These are phyloP conservation scores for Acronicta psi DNA, from an alignment of 2,888 invertebrate genomes.

Conservation along the genomic window DNA sequence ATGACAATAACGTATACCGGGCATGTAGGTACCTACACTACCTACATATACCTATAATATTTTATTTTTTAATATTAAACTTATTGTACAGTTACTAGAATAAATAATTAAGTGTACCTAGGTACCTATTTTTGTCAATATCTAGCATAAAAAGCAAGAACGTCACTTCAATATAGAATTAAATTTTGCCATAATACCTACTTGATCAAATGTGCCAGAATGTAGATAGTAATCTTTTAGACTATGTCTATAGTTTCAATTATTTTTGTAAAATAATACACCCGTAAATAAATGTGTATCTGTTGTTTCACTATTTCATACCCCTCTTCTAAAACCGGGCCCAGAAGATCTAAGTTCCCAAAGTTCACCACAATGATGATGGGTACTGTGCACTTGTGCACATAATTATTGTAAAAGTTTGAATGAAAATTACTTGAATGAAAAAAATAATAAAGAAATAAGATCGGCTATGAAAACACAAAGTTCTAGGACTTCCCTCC, in stretches of 20 bases:
- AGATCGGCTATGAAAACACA: too few species aligned
- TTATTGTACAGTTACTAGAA: conserved; percentile 55
- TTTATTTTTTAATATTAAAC: background rate
- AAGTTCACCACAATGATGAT: too few species aligned
- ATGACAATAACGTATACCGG: too few species aligned
- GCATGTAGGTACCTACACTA: too few species aligned
- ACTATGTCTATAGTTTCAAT: conserved; percentile 38
- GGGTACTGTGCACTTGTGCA: too few species aligned
- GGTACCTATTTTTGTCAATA: conserved; percentile 22
- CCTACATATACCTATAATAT: too few species aligned
- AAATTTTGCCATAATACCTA: conserved; percentile 39
- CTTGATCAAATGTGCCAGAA: conserved; percentile 47
- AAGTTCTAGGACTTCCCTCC: too few species aligned
- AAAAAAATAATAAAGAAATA: too few species aligned
- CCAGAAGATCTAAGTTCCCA: too few species aligned
- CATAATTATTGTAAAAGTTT: too few species aligned
- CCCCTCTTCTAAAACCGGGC: too few species aligned
- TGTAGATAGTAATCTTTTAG: conserved; percentile 34
- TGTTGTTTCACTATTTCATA: conserved; percentile 14
- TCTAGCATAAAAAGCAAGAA: conserved; percentile 15
- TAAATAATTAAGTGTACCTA: conserved; percentile 50
- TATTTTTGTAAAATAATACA: conserved; percentile 61
- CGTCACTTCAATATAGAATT: conserved; percentile 1
- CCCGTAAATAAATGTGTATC: conserved; percentile 32
- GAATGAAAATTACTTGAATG: too few species aligned